These are phyloP conservation scores for Campylomormyrus tamandua DNA, from an alignment of 2,113 vertebrate species.

Conservation along the genomic window DNA sequence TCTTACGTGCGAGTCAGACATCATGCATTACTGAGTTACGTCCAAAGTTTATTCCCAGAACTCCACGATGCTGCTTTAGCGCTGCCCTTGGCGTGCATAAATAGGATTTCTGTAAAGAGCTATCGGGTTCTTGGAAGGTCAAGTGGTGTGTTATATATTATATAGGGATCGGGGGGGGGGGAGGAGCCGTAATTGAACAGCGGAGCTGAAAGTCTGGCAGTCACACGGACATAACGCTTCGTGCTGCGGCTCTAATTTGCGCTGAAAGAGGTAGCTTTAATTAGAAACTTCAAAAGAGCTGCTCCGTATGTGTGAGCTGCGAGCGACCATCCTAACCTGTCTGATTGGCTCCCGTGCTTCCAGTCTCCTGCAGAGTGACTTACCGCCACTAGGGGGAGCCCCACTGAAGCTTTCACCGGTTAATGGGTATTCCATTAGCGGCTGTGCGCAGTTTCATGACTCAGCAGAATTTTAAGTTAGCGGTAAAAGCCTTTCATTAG, in stretches of 20 bases:
- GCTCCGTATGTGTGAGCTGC: not conserved
- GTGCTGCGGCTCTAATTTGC: not conserved
- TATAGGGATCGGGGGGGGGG: not conserved
- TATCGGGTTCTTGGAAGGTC: not conserved
- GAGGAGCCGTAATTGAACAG: not conserved
- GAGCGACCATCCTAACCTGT: not conserved
- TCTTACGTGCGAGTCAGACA: not conserved
- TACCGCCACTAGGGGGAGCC: not conserved
- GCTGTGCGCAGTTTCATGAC: not conserved
- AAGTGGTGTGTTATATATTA: not conserved
- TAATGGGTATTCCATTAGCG: not conserved
- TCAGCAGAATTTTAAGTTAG: not conserved
- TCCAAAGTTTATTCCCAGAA: not conserved
- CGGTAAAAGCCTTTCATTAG: not conserved
- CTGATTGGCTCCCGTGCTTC: not conserved
- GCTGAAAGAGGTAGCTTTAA: not conserved
- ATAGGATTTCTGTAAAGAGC: not conserved
- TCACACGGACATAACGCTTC: not conserved
- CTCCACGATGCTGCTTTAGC: not conserved
- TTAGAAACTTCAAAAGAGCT: not conserved
- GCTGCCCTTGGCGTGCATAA: not conserved
- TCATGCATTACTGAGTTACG: not conserved
- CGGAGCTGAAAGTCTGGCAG: not conserved
- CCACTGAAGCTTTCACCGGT: not conserved
- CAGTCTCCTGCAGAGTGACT: not conserved